These are phyloP conservation scores for Parasteatoda tepidariorum DNA, from an alignment of 1,140 invertebrate species.

Conservation along the genomic window DNA sequence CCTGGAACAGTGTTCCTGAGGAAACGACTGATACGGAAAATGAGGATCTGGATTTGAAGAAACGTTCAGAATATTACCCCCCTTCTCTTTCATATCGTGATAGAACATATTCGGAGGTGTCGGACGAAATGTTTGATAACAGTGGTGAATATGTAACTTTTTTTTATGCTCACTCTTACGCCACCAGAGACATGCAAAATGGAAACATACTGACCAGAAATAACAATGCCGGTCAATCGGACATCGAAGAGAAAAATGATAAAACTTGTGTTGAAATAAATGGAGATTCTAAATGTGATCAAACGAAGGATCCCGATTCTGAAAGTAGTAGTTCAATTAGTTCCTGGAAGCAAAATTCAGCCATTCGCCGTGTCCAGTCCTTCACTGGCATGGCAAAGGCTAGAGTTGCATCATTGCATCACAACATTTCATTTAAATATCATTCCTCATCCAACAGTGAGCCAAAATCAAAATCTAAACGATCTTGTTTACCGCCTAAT, in stretches of 20 bases:
- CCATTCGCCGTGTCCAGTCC: slow-evolving; percentile 61
- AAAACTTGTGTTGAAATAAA: not conserved
- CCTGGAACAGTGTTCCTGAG: slow-evolving; percentile 66
- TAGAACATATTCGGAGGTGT: slow-evolving; percentile 34
- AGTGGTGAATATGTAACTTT: slow-evolving; percentile 64
- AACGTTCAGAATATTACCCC: slow-evolving; percentile 1
- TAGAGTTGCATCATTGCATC: slow-evolving; percentile 59
- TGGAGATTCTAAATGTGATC: not conserved
- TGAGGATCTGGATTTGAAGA: slow-evolving; percentile 67
- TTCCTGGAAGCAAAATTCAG: slow-evolving; percentile 56
- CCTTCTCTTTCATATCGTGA: slow-evolving; percentile 20
- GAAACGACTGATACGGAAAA: slow-evolving; percentile 71
- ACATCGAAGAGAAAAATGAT: not conserved
- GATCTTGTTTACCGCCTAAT: slow-evolving; percentile 45
- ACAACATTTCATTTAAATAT: slow-evolving; percentile 59
- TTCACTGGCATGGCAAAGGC: slow-evolving; percentile 61
- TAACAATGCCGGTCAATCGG: not conserved
- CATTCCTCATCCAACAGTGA: slow-evolving; percentile 40
- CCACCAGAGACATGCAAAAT: slow-evolving; percentile 50
- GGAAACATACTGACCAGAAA: not conserved
- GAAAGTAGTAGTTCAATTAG: slow-evolving; percentile 47
- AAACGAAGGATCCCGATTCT: slow-evolving; percentile 45
- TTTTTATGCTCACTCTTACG: slow-evolving; percentile 63
- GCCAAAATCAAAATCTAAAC: slow-evolving; percentile 30
- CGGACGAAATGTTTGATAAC: slow-evolving; percentile 62